phyloP scores from a whole-genome alignment of 2,113 vertebrate species.

The Mesembrinibis cayennensis region DNA sequence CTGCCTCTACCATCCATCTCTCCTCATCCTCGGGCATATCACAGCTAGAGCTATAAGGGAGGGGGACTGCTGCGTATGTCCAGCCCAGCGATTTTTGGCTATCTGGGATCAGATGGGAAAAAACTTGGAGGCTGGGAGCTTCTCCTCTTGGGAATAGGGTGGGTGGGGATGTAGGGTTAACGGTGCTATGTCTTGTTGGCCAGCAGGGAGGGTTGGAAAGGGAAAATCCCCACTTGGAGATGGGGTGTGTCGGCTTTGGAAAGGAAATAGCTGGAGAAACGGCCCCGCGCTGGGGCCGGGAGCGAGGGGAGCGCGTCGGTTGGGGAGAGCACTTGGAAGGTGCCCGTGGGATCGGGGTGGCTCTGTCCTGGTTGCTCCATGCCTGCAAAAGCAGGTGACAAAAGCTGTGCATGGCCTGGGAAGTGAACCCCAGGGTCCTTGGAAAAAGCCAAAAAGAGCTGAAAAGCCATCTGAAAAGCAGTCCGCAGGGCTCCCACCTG shows the following conservation, averaged over 20 bases:
- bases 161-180: not conserved
- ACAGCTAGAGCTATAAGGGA: not conserved
- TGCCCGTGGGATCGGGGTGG: accelerated
- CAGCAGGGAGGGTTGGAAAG: not conserved
- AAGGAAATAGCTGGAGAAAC: not conserved
- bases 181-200: not conserved
- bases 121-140: not conserved
- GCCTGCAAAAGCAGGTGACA: not conserved
- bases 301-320: accelerated
- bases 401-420: not conserved
- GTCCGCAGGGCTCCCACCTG: not conserved
- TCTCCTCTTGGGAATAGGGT: not conserved
- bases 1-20: not conserved
- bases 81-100: accelerated
- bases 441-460: not conserved
- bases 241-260: not conserved
- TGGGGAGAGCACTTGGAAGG: not conserved
- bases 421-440: not conserved
- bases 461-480: not conserved
- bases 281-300: not conserved
- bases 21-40: not conserved
- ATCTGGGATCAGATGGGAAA: not conserved
- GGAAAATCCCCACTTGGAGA: not conserved
- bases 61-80: accelerated
- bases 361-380: not conserved